Base-by-base conservation (phyloP, 2,888 invertebrate species). In the Drosophila ochracea region DNA sequence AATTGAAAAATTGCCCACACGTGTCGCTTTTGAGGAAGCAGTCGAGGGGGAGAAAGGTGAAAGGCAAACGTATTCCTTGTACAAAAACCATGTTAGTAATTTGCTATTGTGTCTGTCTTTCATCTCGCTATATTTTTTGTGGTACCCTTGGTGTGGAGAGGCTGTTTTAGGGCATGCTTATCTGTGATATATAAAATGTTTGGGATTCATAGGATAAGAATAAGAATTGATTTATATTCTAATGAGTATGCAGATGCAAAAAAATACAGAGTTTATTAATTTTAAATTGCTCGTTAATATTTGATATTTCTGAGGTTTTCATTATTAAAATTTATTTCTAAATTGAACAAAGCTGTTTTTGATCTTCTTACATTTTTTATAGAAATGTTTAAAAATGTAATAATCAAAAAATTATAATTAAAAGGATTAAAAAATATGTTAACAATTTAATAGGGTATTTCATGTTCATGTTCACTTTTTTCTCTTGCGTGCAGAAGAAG, bases 1-100 rank as follows among this genome's bases (percentile, higher is more conserved):
- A 80, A 76, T 79, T 78, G 80, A 67, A 80, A 64, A 80, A 80
- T 78, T 61, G 50, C 76, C 59, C 30, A 53, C 58, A 64, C 63
- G 63, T 75, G 54, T 37, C 49, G 9, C 37, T 54, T 30, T n/a
- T 1, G 35, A 10, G n/a, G 7, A 6, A 7, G 37, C 13, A n/a
- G 25, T 43, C 25, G 1, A 10, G 19, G 28, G 13, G 37, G 7
- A 16, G n/a, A 57, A 39, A 9, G 39, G n/a, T 21, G 35, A 10
- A 37, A 61, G 49, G 39, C 43, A 63, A 47, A 62, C 16, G 39
- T 33, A 60, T 57, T 54, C 41, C 47, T 68, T 47, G 28, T 30
- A 33, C 16, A 35, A 63, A 63, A 52, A 47, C 3, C 35, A 41
- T 72, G 57, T 65, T 41, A 59, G 64, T 63, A 52, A 73, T 73